A percentile compares a stretch with the other conserved stretches of the same genome.
These are phyloP conservation scores for Leptoteleia sp. DNA, from an alignment of 1,140 invertebrate species.

Conservation along the genomic window DNA sequence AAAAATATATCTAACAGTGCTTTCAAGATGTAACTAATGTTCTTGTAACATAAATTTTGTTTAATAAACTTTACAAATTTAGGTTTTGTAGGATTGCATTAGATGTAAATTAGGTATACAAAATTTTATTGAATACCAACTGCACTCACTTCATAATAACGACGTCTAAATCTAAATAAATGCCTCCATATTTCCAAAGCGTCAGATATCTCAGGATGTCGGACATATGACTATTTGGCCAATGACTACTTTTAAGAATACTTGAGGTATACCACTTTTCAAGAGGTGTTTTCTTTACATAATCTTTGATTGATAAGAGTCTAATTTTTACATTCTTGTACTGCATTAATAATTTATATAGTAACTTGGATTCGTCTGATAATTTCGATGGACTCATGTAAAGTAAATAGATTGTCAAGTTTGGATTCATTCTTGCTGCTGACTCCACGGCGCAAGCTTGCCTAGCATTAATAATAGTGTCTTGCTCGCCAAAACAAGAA, in stretches of 20 bases:
- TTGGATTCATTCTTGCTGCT: slow-evolving; percentile 84
- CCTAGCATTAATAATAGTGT: slow-evolving; percentile 78
- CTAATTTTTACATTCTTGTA: slow-evolving; percentile 84
- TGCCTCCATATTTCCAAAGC: slow-evolving; percentile 89
- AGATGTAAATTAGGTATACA: too few species aligned
- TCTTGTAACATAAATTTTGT: too few species aligned
- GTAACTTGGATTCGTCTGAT: slow-evolving; percentile 69
- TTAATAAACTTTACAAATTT: too few species aligned
- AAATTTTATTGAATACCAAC: too few species aligned
- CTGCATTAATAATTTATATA: slow-evolving; percentile 78
- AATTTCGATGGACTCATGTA: slow-evolving; percentile 80
- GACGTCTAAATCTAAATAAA: slow-evolving; percentile 89
- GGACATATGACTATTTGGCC: slow-evolving; percentile 83
- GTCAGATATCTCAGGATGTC: slow-evolving; percentile 87
- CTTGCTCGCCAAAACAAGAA: slow-evolving; percentile 78
- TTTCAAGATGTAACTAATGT: too few species aligned
- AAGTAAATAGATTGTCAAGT: slow-evolving; percentile 82
- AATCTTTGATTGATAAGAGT: slow-evolving; percentile 76
- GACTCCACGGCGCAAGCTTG: slow-evolving; percentile 87
- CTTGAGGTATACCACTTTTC: slow-evolving; percentile 83
- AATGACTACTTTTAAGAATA: slow-evolving; percentile 80
- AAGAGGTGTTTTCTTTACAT: slow-evolving; percentile 83
- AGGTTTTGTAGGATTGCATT: too few species aligned
- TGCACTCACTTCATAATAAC: slow-evolving; percentile 84
- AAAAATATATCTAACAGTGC: too few species aligned